These are phyloP conservation scores for Drosophila diplacantha DNA, from an alignment of 2,888 invertebrate genomes.

Conservation along the genomic window DNA sequence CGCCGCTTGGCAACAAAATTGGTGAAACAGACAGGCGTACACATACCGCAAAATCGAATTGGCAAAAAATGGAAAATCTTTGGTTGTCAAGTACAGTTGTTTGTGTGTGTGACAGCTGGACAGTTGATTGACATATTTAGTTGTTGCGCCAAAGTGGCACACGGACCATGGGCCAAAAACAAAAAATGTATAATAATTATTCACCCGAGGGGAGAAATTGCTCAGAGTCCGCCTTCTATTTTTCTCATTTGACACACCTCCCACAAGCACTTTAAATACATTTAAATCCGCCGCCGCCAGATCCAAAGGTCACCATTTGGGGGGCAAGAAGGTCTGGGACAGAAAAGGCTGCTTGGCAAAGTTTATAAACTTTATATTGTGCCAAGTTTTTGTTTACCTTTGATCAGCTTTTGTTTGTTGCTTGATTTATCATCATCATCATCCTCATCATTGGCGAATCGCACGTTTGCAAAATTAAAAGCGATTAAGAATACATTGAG, in stretches of 20 bases:
- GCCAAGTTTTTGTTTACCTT: conserved; percentile 12
- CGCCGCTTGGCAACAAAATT: conserved; percentile 57
- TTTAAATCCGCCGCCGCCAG: neutral
- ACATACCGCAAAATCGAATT: conserved; percentile 21
- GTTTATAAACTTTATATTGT: conserved; percentile 10
- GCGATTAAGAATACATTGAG: conserved; percentile 47
- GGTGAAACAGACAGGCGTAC: conserved; percentile 13
- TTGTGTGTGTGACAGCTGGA: conserved; percentile 45
- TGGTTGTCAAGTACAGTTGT: conserved; percentile 29
- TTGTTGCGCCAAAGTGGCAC: conserved; percentile 69
- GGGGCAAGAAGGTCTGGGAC: conserved; percentile 30
- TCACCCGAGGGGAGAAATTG: conserved; percentile 39
- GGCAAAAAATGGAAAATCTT: conserved; percentile 51
- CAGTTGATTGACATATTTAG: conserved; percentile 73
- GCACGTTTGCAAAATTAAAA: conserved; percentile 42
- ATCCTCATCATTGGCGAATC: conserved; percentile 11
- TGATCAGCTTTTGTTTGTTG: conserved; percentile 27
- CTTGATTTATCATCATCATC: conserved; percentile 27
- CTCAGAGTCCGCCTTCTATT: conserved; percentile 12
- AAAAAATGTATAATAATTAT: conserved; percentile 30
- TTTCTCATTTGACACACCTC: conserved; percentile 30
- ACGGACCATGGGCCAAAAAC: conserved; percentile 33
- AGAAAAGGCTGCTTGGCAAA: conserved; percentile 22
- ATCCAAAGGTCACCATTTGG: conserved; percentile 18
- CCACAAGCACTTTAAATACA: conserved; percentile 14